Conservation (phyloP, 2,113 vertebrate species). For the human (Homo sapiens) region GRCh38 chr6:129708001-129708500, state of each 20-base stretch:
- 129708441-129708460: not conserved
- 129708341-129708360: not conserved
- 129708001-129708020: not conserved
- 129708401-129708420: not conserved
- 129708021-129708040: not conserved
- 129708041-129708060: not conserved
- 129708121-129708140: not conserved
- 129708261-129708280: not conserved
- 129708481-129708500: not conserved
- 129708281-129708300: not conserved
- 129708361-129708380: not conserved
- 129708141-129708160: not conserved
- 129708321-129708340: accelerated
- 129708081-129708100: not conserved
- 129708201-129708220: not conserved
- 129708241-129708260: too few species aligned
- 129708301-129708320: accelerated
- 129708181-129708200: not conserved
- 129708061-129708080: not conserved
- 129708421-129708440: not conserved
- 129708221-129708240: not conserved
- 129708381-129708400: not conserved
- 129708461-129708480: not conserved
- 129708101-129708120: not conserved
- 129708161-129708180: not conserved